These are phyloP conservation scores for Cyanoderma ruficeps DNA, from an alignment of 2,113 vertebrate species.

Conservation along the genomic window DNA sequence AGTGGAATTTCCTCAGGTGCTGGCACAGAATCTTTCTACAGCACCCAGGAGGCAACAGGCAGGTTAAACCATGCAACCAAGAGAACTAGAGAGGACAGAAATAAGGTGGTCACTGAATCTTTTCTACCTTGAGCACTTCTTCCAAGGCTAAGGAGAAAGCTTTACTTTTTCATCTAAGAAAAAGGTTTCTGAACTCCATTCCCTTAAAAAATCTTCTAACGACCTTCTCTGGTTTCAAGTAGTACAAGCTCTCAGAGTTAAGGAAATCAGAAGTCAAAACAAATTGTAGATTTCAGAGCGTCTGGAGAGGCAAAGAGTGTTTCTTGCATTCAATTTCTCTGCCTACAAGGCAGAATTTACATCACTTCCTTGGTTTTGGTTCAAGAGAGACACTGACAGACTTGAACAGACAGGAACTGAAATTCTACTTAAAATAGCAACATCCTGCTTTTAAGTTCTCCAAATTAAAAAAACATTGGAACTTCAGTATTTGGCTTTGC, in stretches of 20 bases:
- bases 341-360: neutral
- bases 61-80: neutral
- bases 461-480: neutral
- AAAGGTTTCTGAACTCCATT: neutral
- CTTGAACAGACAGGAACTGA: conserved; percentile 1
- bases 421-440: conserved; percentile 23
- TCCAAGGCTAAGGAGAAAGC: neutral
- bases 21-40: neutral
- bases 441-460: conserved; percentile 21
- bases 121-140: neutral
- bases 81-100: neutral
- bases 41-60: neutral
- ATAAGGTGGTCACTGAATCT: neutral
- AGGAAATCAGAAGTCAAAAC: neutral
- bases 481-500: neutral
- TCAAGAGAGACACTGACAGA: neutral
- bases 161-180: neutral
- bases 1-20: neutral
- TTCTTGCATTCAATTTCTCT: neutral
- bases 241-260: neutral
- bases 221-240: neutral
- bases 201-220: neutral
- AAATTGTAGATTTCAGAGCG: neutral
- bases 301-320: neutral
- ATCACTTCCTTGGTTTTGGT: neutral